phyloP scores from a whole-genome alignment of 2,888 invertebrate genomes.

The Cyrtodaria siliqua region DNA sequence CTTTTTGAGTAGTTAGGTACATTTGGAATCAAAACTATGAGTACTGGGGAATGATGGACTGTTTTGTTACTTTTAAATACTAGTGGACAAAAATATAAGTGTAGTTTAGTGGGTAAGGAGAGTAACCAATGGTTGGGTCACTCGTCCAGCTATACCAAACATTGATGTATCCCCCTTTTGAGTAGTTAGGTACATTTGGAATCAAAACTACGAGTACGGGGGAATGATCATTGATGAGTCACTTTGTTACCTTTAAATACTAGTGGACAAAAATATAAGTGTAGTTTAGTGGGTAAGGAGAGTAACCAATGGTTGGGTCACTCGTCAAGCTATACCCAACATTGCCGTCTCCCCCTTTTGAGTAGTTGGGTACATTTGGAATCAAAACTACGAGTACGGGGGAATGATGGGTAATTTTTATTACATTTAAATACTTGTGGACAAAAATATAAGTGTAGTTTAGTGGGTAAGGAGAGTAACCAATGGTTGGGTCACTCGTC shows the following conservation, averaged over 20 bases:
- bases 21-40: too few species aligned
- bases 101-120: conserved; percentile 52
- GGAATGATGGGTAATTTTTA: too few species aligned
- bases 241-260: too few species aligned
- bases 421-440: too few species aligned
- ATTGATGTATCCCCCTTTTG: conserved; percentile 22
- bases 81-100: too few species aligned
- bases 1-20: too few species aligned
- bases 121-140: not conserved
- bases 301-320: not conserved
- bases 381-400: too few species aligned
- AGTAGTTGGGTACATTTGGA: not conserved
- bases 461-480: conserved; percentile 11
- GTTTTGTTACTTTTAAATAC: too few species aligned
- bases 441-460: too few species aligned
- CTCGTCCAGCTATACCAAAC: conserved; percentile 46
- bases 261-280: too few species aligned
- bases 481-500: conserved; percentile 7
- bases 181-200: too few species aligned
- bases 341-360: not conserved
- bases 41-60: too few species aligned
- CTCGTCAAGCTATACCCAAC: conserved; percentile 45
- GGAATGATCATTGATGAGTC: not conserved
- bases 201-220: not conserved
- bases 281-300: conserved; percentile 51